These are phyloP conservation scores for Trachelus stipa DNA, from an alignment of 2,888 invertebrate species.

Conservation along the genomic window DNA sequence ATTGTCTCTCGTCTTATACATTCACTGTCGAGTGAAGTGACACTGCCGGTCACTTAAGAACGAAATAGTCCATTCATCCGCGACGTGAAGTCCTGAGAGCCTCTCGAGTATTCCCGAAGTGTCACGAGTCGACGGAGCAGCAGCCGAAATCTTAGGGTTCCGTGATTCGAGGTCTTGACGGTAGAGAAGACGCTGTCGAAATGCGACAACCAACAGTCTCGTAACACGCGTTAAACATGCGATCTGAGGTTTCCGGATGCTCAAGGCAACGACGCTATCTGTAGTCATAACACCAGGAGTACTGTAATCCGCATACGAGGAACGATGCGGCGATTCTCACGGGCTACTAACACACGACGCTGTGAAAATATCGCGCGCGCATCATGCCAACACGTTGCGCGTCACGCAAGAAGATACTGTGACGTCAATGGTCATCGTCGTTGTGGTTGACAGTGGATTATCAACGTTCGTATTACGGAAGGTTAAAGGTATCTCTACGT, in stretches of 20 bases:
- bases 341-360: neutral
- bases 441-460: neutral
- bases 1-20: neutral
- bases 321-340: neutral
- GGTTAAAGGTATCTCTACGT: neutral
- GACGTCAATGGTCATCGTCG: slow-evolving; percentile 3
- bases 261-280: neutral
- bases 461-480: neutral
- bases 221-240: too few relatives aligned
- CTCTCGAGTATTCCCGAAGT: neutral
- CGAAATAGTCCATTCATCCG: neutral
- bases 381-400: slow-evolving; percentile 2
- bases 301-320: neutral
- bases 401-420: neutral
- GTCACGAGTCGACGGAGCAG: neutral
- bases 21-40: neutral
- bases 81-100: neutral
- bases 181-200: too few relatives aligned
- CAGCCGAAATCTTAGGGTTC: too few relatives aligned
- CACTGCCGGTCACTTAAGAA: neutral
- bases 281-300: neutral
- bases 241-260: neutral
- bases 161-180: too few relatives aligned
- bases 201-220: too few relatives aligned
- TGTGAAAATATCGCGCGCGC: slow-evolving; percentile 5